These are phyloP conservation scores for Coecobrya sp. DNA, from an alignment of 2,888 invertebrate genomes.

Conservation along the genomic window DNA sequence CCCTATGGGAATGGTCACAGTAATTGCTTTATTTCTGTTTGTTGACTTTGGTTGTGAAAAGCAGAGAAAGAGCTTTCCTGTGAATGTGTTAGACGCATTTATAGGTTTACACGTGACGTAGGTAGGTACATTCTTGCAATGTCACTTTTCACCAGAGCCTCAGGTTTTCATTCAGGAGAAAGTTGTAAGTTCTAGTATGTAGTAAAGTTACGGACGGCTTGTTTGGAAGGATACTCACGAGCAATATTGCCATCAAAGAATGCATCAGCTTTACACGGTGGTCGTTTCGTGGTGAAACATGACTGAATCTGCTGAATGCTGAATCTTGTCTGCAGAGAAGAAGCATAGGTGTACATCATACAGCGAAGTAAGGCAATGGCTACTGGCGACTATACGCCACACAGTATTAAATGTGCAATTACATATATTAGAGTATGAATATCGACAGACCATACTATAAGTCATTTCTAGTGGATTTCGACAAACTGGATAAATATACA, in stretches of 20 bases:
- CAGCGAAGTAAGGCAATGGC: neutral
- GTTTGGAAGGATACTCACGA: constrained; percentile 6
- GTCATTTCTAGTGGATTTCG: constrained; percentile 36
- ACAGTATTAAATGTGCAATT: constrained; percentile 49
- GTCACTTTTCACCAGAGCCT: constrained; percentile 28
- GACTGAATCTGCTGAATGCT: constrained; percentile 27
- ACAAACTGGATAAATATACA: neutral
- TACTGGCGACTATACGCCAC: neutral
- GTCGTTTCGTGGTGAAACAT: constrained; percentile 21
- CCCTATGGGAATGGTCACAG: constrained; percentile 70
- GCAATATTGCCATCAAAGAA: neutral
- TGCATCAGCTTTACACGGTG: neutral
- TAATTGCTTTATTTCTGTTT: constrained; percentile 77
- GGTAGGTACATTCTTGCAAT: neutral
- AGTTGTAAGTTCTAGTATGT: neutral
- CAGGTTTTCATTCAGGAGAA: constrained; percentile 1
- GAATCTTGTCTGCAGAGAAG: neutral
- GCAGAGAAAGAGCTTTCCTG: constrained; percentile 36
- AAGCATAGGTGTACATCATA: neutral
- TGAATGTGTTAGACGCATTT: neutral
- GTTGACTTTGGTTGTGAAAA: constrained; percentile 61
- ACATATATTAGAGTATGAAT: neutral
- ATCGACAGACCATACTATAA: neutral
- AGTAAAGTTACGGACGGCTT: neutral
- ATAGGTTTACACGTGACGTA: neutral